These are phyloP conservation scores for Dendrolimus houi DNA, from an alignment of 2,888 invertebrate species.

Conservation along the genomic window DNA sequence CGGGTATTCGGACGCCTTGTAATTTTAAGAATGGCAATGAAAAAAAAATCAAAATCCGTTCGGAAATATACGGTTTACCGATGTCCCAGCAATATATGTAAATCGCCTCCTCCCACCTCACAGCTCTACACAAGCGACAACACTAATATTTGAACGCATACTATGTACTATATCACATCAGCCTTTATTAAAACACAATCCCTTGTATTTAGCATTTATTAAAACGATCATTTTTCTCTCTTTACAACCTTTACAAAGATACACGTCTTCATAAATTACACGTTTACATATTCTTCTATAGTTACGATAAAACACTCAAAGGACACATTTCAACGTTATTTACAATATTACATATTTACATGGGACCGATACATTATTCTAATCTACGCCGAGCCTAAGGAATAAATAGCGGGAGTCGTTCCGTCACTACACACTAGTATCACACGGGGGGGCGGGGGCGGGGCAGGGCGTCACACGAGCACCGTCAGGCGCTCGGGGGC, in stretches of 20 bases:
- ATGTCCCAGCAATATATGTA: too few relatives aligned
- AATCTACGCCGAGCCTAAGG: slow-evolving; percentile 48
- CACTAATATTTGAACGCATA: slow-evolving; percentile 1
- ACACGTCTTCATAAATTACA: slow-evolving; percentile 34
- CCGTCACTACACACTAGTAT: slow-evolving; percentile 28
- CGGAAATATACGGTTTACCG: too few relatives aligned
- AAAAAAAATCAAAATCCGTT: too few relatives aligned
- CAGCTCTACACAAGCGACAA: too few relatives aligned
- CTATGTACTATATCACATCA: background rate
- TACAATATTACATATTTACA: slow-evolving; percentile 66
- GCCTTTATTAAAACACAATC: background rate
- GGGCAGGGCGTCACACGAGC: slow-evolving; percentile 39
- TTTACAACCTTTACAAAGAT: slow-evolving; percentile 62
- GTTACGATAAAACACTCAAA: slow-evolving; percentile 30
- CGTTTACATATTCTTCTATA: slow-evolving; percentile 13
- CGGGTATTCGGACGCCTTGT: too few relatives aligned
- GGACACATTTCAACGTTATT: slow-evolving; percentile 53
- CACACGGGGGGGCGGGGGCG: slow-evolving; percentile 19
- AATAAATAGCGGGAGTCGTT: slow-evolving; percentile 15
- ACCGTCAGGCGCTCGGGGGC: slow-evolving; percentile 63
- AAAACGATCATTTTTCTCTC: slow-evolving; percentile 42
- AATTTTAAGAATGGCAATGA: too few relatives aligned
- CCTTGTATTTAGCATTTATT: slow-evolving; percentile 40
- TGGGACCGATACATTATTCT: slow-evolving; percentile 21
- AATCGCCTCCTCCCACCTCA: background rate